Percentiles rank a stretch among this genome's conserved stretches.
Evolutionary conservation across 2,113 vertebrate species (phyloP).

Genomic region (Coracopsis vasa): DNA sequence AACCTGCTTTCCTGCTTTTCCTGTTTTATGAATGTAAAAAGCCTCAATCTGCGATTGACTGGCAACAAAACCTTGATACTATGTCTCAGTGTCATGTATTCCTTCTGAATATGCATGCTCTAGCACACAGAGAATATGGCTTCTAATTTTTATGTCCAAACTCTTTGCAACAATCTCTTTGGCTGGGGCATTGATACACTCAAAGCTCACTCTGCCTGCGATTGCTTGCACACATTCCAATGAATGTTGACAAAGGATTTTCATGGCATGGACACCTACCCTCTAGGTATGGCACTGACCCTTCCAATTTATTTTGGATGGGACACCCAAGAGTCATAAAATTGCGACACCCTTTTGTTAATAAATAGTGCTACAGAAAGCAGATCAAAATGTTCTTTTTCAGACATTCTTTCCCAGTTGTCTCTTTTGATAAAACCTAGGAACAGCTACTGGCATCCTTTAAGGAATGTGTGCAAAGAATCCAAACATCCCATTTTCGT

Average conservation of each 20-base stretch:
- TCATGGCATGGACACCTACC: fast-evolving
- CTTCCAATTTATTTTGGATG: not conserved
- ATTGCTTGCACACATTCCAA: not conserved
- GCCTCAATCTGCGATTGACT: not conserved
- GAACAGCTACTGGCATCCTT: not conserved
- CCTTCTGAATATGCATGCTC: not conserved
- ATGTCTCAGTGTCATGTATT: fast-evolving
- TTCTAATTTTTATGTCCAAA: not conserved
- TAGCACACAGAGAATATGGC: not conserved
- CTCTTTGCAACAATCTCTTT: not conserved
- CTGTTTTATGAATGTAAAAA: fast-evolving
- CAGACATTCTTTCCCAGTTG: not conserved
- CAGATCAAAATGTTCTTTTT: not conserved
- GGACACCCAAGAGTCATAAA: not conserved
- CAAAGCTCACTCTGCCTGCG: not conserved
- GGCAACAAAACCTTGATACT: not conserved
- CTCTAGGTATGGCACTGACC: not conserved
- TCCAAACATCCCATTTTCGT: not conserved
- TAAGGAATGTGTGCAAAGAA: not conserved
- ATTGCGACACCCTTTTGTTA: not conserved
- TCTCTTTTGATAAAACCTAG: not conserved
- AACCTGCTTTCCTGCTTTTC: not conserved
- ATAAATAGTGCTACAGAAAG: not conserved
- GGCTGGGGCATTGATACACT: not conserved
- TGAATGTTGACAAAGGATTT: not conserved